A percentile compares a stretch with the other conserved stretches of the same genome.
phyloP scores from a whole-genome alignment of 1,140 invertebrate genomes.

The Trachelipus rathkii region DNA sequence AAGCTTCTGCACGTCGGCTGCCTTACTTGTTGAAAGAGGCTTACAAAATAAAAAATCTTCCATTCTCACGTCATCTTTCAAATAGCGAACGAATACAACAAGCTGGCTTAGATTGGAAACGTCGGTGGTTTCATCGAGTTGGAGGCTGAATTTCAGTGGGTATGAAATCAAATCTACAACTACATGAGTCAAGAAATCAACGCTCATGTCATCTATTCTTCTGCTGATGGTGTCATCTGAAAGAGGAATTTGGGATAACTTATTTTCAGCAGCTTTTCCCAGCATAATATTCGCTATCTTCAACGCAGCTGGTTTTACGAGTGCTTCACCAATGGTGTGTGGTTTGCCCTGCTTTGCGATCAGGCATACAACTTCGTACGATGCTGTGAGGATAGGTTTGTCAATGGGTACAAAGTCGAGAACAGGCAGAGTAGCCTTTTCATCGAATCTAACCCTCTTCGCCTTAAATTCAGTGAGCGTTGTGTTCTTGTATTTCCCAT shows the following conservation, averaged over 20 bases:
- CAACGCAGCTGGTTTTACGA: slow-evolving; percentile 24
- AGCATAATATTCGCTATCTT: slow-evolving; percentile 31
- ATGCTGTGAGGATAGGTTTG: slow-evolving; percentile 16
- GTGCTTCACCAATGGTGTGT: slow-evolving; percentile 14
- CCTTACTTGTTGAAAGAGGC: slow-evolving; percentile 5
- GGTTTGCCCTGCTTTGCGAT: slow-evolving; percentile 25
- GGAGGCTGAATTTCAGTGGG: slow-evolving; percentile 23
- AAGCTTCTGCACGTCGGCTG: slow-evolving; percentile 36
- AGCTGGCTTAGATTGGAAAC: slow-evolving; percentile 21
- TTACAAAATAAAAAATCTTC: slow-evolving; percentile 35
- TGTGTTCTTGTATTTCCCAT: slow-evolving; percentile 31
- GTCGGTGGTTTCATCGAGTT: slow-evolving; percentile 20
- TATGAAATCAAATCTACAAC: slow-evolving; percentile 31
- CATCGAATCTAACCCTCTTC: slow-evolving; percentile 25
- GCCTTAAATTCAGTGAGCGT: slow-evolving; percentile 28
- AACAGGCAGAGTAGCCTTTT: slow-evolving; percentile 30
- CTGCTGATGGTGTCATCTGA: slow-evolving; percentile 29
- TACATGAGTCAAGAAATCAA: slow-evolving; percentile 29
- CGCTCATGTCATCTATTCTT: slow-evolving; percentile 26
- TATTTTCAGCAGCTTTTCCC: slow-evolving; percentile 31
- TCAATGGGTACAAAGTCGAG: slow-evolving; percentile 28
- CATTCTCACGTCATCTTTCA: too few species aligned
- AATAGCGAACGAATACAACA: slow-evolving; percentile 18
- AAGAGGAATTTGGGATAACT: slow-evolving; percentile 30
- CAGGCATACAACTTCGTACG: slow-evolving; percentile 24